Percentiles rank a stretch among this genome's conserved stretches.
Evolutionary conservation across 2,113 vertebrate species (phyloP).

Genomic region (Tachycineta bicolor): DNA sequence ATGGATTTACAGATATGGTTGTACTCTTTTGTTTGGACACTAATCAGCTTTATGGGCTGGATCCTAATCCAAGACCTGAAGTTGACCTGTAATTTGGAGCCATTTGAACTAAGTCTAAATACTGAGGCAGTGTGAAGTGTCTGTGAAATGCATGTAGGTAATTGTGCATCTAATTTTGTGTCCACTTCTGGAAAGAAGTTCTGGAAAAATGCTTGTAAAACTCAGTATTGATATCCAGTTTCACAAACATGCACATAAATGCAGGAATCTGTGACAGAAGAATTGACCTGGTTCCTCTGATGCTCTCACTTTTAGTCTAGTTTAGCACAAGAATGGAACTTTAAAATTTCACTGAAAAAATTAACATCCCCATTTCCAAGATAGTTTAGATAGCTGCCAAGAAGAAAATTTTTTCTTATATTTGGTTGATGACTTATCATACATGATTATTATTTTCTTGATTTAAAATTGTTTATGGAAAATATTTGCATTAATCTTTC

Average conservation of each 20-base stretch:
- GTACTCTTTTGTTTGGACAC: constrained; percentile 2
- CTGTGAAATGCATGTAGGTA: background rate
- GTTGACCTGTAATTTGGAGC: background rate
- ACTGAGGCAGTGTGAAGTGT: background rate
- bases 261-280: background rate
- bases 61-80: background rate
- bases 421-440: background rate
- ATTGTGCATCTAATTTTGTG: background rate
- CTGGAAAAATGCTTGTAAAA: background rate
- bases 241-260: background rate
- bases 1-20: background rate
- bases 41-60: background rate
- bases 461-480: background rate
- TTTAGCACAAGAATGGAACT: background rate
- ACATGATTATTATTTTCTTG: background rate
- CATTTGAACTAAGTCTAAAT: background rate
- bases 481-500: background rate
- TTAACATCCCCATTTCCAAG: background rate
- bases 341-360: background rate
- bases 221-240: background rate
- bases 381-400: background rate
- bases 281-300: background rate
- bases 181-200: background rate
- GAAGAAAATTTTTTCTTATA: background rate
- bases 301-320: background rate